Evolutionary conservation across 2,797 vertebrate species (phyloP), one percentile per base, ranked within the genome.

Genomic region (Lepus townsendii): DNA sequence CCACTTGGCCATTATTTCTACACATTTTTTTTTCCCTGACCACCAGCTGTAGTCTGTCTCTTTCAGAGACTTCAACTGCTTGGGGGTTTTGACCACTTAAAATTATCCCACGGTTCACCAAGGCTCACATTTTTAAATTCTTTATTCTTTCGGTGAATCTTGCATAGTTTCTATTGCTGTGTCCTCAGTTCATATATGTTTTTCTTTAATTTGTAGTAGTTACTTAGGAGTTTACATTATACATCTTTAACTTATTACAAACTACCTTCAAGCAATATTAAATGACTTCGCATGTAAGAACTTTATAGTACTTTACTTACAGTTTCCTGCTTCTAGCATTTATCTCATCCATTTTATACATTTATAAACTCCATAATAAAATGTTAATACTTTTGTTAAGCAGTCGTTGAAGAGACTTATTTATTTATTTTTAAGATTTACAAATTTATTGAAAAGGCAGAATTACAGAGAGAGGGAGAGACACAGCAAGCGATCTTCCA

Each of bases 351-450:
- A n/a, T 60, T 87, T 87, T 69, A 65, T 71, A 69, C 50, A 72
- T 73, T 76, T 77, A 69, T 57, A 77, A 90, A 50, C 17, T 24
- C 13, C 19, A 77, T 4, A 54, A 52, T 35, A 76, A 20, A 20
- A 77, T 78, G 30, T 52, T 72, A 90, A 22, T 82, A 47, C 26
- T 85, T 87, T 78, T 73, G 12, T 88, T 91, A 87, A 95, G 24
- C 62, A 30, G 12, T 52, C 30, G 22, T 57, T 57, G 54, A 57
- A 57, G 17, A 57, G 54, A 20, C 19, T 57, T 57, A 57, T 57
- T 16, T 57, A 57, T 57, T 47, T 42, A 42, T 42, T 42, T 5
- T 57, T 57, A 57, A 57, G 54, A 57, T 4, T 57, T 57, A 57
- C 19, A 4, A 16, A 57, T 57, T 57, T 20, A 57, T 57, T 20